Evolutionary conservation across 2,888 invertebrate species (phyloP), one percentile per base, ranked within the genome.

Genomic region (Ptycholaimellus sp.): DNA sequence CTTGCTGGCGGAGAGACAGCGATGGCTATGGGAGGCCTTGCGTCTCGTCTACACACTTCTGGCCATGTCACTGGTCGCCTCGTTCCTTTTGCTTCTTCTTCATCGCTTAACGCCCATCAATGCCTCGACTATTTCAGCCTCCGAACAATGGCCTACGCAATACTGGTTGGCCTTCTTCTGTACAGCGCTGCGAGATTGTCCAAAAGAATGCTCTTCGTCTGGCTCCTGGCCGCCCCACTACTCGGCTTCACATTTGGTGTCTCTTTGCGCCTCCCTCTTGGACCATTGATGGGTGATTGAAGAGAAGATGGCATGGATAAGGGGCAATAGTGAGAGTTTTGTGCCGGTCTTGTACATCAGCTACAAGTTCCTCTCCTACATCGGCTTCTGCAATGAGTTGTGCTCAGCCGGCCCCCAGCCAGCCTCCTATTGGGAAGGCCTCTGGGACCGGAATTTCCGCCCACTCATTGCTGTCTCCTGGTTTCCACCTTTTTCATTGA

Each of bases 321-420:
- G n/a, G n/a, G n/a, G n/a, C n/a, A n/a, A n/a, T n/a, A 4, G 11
- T 3, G 17, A 32, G 16, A 5, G 17, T 13, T 50, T 51, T 36
- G 37, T 49, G 3, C 38, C 50, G 2, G 39, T 53, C 37, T 50
- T 53, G 25, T 46, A 51, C 3, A 33, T 53, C 27, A 48, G 54
- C 30, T 43, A 54, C 37, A 39, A 41, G n/a, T 48, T 50, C 32
- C 41, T 57, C 5, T 42, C 49, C 22, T 48, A 45, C 38, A 51
- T 50, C 11, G 51, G 54, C 33, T 53, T 52, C 38, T 22, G 19
- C 23, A 17, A 36, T 17, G 36, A 35, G 19, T 22, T 17, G 14
- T 11, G n/a, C n/a, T n/a, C n/a, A n/a, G n/a, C n/a, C n/a, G n/a
- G n/a, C n/a, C n/a, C n/a, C n/a, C n/a, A n/a, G n/a, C n/a, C n/a